Conservation (phyloP, 2,888 invertebrate species). For the Ophraella communa region DNA sequence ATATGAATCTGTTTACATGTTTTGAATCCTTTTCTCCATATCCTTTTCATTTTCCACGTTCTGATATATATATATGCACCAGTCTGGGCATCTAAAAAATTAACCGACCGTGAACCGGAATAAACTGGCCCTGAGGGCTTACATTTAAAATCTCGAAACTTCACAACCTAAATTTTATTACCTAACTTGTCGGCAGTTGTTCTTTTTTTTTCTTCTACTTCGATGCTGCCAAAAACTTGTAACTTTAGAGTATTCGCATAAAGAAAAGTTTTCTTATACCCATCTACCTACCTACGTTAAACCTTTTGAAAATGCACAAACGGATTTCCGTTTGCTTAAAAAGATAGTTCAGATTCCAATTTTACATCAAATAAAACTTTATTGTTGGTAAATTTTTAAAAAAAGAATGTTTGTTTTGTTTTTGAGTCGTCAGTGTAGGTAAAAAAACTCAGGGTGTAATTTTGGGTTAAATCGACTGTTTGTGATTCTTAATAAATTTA, state of each 20-base stretch:
- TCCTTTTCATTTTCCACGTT: slow-evolving; percentile 1
- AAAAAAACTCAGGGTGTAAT: no score
- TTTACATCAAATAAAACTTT: not conserved
- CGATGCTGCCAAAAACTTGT: slow-evolving; percentile 11
- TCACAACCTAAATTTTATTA: slow-evolving; percentile 48
- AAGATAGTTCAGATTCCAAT: slow-evolving; percentile 8
- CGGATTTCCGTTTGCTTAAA: slow-evolving; percentile 1
- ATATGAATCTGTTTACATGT: slow-evolving; percentile 2
- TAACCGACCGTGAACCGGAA: slow-evolving; percentile 50
- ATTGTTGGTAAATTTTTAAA: not conserved
- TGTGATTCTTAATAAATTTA: no score
- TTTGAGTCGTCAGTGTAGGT: no score
- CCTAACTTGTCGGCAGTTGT: slow-evolving; percentile 36
- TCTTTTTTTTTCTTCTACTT: no score
- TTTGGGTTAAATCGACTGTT: no score
- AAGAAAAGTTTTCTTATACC: slow-evolving; percentile 20
- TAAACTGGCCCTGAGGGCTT: slow-evolving; percentile 47
- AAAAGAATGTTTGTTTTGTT: not conserved
- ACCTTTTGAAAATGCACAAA: slow-evolving; percentile 12
- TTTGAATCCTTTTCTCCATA: slow-evolving; percentile 8
- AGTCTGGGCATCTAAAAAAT: slow-evolving; percentile 35
- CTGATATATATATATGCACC: slow-evolving; percentile 35
- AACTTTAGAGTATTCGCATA: slow-evolving; percentile 22
- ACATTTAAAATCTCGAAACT: slow-evolving; percentile 44
- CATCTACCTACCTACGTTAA: slow-evolving; percentile 6